Evolutionary conservation across 2,113 vertebrate species (phyloP).

Genomic region (Charadrius vociferus): DNA sequence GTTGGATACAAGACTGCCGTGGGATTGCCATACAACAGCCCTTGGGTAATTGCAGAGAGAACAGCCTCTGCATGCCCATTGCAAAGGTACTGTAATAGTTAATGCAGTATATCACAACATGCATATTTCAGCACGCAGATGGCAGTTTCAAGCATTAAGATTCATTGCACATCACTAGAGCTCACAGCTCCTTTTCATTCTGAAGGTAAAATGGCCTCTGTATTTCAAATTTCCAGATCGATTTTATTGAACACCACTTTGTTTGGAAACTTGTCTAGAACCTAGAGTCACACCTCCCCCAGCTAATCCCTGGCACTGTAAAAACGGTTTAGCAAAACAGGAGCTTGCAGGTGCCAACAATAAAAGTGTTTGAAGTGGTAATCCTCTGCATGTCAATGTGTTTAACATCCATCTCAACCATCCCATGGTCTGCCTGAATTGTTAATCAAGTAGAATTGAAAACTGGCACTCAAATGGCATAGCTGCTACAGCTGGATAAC

Average conservation of each 20-base stretch:
- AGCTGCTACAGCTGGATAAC: not conserved
- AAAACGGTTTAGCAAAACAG: not conserved
- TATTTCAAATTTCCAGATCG: not conserved
- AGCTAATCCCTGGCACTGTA: not conserved
- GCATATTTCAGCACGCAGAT: not conserved
- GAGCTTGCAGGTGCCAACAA: not conserved
- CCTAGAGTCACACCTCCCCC: not conserved
- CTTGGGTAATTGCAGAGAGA: not conserved
- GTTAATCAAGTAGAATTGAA: slow-evolving; percentile 33
- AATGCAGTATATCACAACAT: not conserved
- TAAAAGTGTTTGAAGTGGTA: not conserved
- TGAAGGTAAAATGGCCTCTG: not conserved
- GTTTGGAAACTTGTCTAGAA: not conserved
- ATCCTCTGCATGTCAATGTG: not conserved
- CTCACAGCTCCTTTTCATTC: not conserved
- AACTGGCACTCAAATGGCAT: not conserved
- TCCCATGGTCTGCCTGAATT: not conserved
- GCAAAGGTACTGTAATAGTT: not conserved
- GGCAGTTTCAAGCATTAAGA: not conserved
- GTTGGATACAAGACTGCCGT: not conserved
- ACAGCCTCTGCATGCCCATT: not conserved
- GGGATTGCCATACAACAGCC: not conserved
- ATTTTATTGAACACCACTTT: not conserved
- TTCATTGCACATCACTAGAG: not conserved
- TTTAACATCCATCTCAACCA: not conserved